Percentiles rank a stretch among this genome's conserved stretches.
Conservation (phyloP, 2,797 vertebrate genomes). For the Heliangelus exortis region DNA sequence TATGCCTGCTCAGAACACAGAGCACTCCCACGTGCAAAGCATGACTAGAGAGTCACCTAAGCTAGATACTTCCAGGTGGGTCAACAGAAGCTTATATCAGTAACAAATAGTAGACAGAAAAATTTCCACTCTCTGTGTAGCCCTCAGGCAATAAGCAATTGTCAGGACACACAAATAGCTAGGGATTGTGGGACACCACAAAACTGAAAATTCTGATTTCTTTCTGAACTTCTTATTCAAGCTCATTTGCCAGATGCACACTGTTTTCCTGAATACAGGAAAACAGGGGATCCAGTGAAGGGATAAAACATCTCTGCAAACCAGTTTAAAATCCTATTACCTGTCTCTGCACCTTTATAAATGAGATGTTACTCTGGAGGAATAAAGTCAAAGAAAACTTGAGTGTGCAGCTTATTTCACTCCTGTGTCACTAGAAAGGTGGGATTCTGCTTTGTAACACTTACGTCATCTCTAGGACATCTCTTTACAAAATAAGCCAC, state of each 20-base stretch:
- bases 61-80: conserved; percentile 39
- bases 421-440: neutral
- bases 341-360: neutral
- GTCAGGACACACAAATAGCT: neutral
- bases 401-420: neutral
- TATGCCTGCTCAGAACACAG: neutral
- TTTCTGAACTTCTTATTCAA: neutral
- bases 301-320: neutral
- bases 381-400: neutral
- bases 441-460: neutral
- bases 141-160: neutral
- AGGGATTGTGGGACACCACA: neutral
- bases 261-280: neutral
- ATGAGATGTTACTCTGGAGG: neutral
- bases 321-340: neutral
- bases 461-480: neutral
- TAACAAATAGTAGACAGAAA: neutral
- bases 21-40: neutral
- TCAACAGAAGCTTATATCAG: neutral
- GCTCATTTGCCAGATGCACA: neutral
- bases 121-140: neutral
- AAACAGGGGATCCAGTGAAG: neutral
- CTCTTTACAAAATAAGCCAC: neutral
- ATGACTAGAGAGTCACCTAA: conserved; percentile 30
- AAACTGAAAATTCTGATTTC: neutral